Base-by-base conservation (phyloP, 2,113 vertebrate species). In the Symphodus melops region DNA sequence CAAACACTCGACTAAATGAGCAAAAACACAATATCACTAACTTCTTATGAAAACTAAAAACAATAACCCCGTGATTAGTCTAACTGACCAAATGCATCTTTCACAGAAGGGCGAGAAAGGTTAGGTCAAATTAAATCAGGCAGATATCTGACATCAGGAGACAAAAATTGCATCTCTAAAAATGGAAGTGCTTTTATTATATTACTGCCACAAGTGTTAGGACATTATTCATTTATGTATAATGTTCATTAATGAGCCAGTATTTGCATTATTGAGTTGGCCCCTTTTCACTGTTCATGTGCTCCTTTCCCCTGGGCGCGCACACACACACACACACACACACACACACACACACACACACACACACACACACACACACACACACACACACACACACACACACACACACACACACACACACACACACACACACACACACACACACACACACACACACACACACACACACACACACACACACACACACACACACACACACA, bases 201-300 rank as follows among this genome's bases (percentile, higher is more conserved):
- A 68, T 82, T 59, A 63, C 41, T 77, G 84, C 81, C 73, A 82
- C 59, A 81, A 81, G 72, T 84, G 66, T 77, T 78, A 59, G 73
- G 51, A 72, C 85, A 84, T 89, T 81, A 88, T 83, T 84, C 53
- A 88, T 90, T 75, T 78, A 87, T 87, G 76, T 83, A 84, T 81
- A 82, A 78, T 82, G 76, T 75, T 86, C 85, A 88, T 88, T 89
- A 91, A 91, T 86, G 65, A 88, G 72, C 62, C 63, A 72, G 76
- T 83, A 77, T 89, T 85, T 89, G 85, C 87, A 88, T 91, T 91
- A 89, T 89, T 89, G 79, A 89, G 83, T 81, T 83, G 61, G 62
- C 66, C 73, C 70, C 79, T 81, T 80, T 83, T 86, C 58, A 33
- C 83, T 79, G 60, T 69, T 80, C 75, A 79, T 78, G 75, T 82